These are phyloP conservation scores for Anastrepha ludens DNA, from an alignment of 1,140 invertebrate species.

Conservation along the genomic window DNA sequence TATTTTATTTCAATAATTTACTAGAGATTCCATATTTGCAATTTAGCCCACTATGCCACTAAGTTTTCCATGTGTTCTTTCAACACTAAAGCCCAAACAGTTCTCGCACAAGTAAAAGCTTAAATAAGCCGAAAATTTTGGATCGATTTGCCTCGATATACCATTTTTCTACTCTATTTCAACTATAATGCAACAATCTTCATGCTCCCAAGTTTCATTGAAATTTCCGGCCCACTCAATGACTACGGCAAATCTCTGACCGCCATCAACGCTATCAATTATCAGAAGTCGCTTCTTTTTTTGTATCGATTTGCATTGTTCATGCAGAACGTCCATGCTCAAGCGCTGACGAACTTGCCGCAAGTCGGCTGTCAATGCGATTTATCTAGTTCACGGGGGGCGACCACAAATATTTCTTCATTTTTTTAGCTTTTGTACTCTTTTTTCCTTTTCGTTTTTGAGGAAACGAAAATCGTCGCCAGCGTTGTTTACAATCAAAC, in stretches of 20 bases:
- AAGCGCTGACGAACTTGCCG: slow-evolving; percentile 36
- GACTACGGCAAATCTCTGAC: neutral
- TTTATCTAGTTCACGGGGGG: slow-evolving; percentile 47
- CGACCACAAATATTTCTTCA: slow-evolving; percentile 17
- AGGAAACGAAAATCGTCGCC: slow-evolving; percentile 24
- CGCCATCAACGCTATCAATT: slow-evolving; percentile 45
- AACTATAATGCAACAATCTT: too few species aligned
- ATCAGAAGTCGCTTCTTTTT: neutral
- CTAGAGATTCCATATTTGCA: too few species aligned
- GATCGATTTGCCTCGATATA: too few species aligned
- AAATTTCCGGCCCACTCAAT: slow-evolving; percentile 3
- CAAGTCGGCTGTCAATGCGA: slow-evolving; percentile 28
- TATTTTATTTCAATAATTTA: too few species aligned
- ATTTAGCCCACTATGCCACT: too few species aligned
- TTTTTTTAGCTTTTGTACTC: neutral
- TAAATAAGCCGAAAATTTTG: too few species aligned
- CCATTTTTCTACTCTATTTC: too few species aligned
- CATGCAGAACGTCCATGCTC: neutral
- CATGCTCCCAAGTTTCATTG: neutral
- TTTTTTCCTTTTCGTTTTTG: neutral
- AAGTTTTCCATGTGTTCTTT: too few species aligned
- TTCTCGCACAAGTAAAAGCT: too few species aligned
- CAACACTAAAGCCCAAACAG: too few species aligned
- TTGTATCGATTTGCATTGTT: neutral
- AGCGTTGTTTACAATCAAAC: slow-evolving; percentile 13